These are phyloP conservation scores for Eupeodes latifasciatus DNA, from an alignment of 2,888 invertebrate species.

Conservation along the genomic window DNA sequence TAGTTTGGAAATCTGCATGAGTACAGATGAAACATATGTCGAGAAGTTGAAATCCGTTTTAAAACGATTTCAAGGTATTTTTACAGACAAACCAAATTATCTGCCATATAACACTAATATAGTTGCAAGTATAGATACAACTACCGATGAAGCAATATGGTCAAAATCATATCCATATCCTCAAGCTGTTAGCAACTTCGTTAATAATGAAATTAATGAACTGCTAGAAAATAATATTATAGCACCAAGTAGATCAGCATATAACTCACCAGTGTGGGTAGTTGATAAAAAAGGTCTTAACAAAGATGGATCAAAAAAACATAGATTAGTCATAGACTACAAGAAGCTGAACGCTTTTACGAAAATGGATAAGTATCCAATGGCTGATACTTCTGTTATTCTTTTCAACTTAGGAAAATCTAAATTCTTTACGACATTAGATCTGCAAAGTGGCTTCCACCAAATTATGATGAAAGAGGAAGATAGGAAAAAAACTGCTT, in stretches of 20 bases:
- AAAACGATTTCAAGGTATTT: constrained; percentile 4
- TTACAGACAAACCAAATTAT: constrained; percentile 6
- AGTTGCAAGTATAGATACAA: background rate
- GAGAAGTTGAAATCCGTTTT: background rate
- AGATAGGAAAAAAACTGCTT: background rate
- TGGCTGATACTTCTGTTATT: background rate
- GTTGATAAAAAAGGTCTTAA: background rate
- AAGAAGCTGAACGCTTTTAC: background rate
- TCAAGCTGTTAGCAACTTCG: background rate
- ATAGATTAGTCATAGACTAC: background rate
- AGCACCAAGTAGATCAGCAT: background rate
- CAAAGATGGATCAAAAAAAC: background rate
- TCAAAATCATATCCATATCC: background rate
- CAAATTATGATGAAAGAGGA: background rate
- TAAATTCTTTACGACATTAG: background rate
- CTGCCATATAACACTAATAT: background rate
- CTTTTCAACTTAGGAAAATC: background rate
- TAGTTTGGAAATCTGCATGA: constrained; percentile 8
- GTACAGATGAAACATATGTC: constrained; percentile 3
- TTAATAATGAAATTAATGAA: background rate
- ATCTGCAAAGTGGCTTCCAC: background rate
- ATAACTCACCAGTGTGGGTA: background rate
- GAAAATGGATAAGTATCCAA: background rate
- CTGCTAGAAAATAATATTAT: background rate
- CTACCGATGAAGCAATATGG: background rate